phyloP scores from a whole-genome alignment of 2,888 invertebrate genomes.

The Watsonalla cultraria region DNA sequence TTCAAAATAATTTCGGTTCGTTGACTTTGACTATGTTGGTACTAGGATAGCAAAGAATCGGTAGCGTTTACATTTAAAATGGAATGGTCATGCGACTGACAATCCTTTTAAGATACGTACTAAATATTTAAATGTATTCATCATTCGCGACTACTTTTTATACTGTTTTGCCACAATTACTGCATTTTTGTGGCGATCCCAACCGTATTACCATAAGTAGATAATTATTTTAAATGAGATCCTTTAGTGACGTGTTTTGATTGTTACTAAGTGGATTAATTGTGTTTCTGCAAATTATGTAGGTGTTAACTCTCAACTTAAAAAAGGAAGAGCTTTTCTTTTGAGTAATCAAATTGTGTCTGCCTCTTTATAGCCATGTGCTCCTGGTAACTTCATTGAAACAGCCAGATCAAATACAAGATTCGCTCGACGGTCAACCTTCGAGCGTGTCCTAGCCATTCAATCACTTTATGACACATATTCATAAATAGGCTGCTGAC shows the following conservation, averaged over 20 bases:
- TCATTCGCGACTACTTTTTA: slow-evolving; percentile 56
- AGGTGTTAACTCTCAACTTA: too few species aligned
- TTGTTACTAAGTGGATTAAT: slow-evolving; percentile 16
- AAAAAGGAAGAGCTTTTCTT: too few species aligned
- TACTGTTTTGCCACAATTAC: slow-evolving; percentile 58
- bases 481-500: slow-evolving; percentile 27
- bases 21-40: background rate
- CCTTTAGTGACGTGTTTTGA: slow-evolving; percentile 48
- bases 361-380: background rate
- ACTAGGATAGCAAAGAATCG: background rate
- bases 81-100: too few species aligned
- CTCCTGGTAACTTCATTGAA: background rate
- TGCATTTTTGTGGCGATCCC: slow-evolving; percentile 49
- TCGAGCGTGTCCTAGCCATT: slow-evolving; percentile 11
- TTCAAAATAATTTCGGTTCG: background rate
- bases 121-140: slow-evolving; percentile 63
- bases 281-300: background rate
- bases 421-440: slow-evolving; percentile 13
- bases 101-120: slow-evolving; percentile 16
- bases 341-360: too few species aligned
- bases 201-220: slow-evolving; percentile 64
- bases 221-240: slow-evolving; percentile 62
- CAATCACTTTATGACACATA: slow-evolving; percentile 23
- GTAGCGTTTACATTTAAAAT: too few species aligned
- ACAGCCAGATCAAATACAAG: background rate